Evolutionary conservation across 2,113 vertebrate species (phyloP), one percentile per base, ranked within the genome.

Genomic region (Onychostruthus taczanowskii): DNA sequence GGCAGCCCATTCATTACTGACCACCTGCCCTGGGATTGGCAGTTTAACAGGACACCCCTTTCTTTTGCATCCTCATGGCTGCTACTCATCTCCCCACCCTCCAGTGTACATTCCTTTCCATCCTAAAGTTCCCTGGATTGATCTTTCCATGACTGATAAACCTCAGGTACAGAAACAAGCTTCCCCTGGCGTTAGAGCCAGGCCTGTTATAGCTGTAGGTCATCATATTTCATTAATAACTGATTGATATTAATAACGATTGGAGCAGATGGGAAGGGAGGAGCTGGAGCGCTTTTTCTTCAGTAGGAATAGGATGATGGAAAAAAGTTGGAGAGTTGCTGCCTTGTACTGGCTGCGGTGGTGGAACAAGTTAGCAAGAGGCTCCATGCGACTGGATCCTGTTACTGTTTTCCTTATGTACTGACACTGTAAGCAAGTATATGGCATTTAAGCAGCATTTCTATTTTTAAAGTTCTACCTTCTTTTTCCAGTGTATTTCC

Each of bases 341-440:
- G 93, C 86, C 82, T 63, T 67, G 63, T 55, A 95, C 77, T 96
- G 96, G 94, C 94, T 78, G 77, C 61, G 89, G 85, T 0, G 68
- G 90, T 93, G 96, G 93, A 96, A 96, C 83, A 96, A 97, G 92
- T 96, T 96, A 97, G 92, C 95, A 95, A 94, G 83, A 90, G 90
- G 79, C 93, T 96, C 88, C 86, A 46, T 84, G 91, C 31, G 21
- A 88, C 88, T 89, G 95, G 95, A 96, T 93, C 69, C 81, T 68
- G 94, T 97, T 94, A 92, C 93, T 90, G 86, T 87, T 94, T 95
- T 97, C 90, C 83, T 94, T 86, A 82, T 62, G 76, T 62, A 79
- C 90, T 56, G 80, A 90, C 31, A 6, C 85, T 62, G 90, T 84
- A 96, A 96, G 93, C 93, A 93, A 94, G 66, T 87, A 56, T 81